Evolutionary conservation across 2,888 invertebrate species (phyloP).

Genomic region (Drosophila paranaensis): DNA sequence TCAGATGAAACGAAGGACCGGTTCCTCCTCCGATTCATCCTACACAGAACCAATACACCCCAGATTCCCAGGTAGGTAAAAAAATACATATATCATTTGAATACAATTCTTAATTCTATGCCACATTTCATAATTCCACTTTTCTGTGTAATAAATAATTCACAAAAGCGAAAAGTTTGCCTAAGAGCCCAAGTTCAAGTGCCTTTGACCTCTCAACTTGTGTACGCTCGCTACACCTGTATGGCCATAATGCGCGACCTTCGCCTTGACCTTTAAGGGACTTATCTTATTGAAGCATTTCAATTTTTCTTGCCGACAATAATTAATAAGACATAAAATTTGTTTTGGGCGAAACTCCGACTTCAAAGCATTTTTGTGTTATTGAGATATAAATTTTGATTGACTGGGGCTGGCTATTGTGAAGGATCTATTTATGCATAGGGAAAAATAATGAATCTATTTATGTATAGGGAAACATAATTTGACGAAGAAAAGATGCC

Average conservation of each 20-base stretch:
- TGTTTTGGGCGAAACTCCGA: too few species aligned
- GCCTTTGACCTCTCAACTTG: conserved; percentile 4
- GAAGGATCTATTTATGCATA: neutral
- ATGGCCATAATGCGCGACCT: neutral
- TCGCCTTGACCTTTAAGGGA: neutral
- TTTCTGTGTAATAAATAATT: neutral
- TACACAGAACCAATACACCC: neutral
- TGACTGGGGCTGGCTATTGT: neutral
- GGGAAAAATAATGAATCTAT: neutral
- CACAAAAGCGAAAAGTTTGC: neutral
- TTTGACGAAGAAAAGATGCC: too few species aligned
- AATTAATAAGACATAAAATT: neutral
- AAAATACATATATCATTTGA: neutral
- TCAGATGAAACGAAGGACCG: too few species aligned
- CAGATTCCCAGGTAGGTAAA: neutral
- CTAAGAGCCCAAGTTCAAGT: neutral
- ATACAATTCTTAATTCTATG: neutral
- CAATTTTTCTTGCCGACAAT: neutral
- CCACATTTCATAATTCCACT: neutral
- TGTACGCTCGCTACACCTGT: neutral
- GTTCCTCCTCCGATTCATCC: too few species aligned
- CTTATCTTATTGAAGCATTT: neutral
- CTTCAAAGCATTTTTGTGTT: neutral
- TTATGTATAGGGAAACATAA: neutral
- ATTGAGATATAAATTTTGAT: neutral